A percentile compares a stretch with the other conserved stretches of the same genome.
These are phyloP conservation scores for Pyxicephalus adspersus DNA, from an alignment of 2,113 vertebrate species.

Conservation along the genomic window DNA sequence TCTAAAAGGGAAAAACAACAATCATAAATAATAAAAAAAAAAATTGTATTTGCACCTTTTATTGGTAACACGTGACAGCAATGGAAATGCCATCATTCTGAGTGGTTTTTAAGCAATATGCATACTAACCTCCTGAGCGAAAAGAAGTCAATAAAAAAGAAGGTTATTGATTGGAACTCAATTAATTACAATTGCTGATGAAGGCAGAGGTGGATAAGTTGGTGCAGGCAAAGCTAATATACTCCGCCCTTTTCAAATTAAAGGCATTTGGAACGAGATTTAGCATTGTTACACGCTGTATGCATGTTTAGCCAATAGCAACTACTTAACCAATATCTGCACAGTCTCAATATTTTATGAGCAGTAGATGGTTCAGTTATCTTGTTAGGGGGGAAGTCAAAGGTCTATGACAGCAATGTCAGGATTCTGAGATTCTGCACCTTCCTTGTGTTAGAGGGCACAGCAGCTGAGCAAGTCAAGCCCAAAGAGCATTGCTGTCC, in stretches of 20 bases:
- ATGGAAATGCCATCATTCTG: neutral
- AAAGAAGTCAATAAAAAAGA: constrained; percentile 53
- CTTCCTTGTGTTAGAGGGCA: constrained; percentile 27
- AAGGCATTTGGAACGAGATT: neutral
- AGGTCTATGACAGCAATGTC: constrained; percentile 5
- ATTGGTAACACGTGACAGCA: neutral
- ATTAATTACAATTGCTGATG: constrained; percentile 56
- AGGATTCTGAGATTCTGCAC: constrained; percentile 9
- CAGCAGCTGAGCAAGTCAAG: constrained; percentile 35
- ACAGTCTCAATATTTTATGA: neutral
- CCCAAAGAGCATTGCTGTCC: constrained; percentile 42
- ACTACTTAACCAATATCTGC: neutral
- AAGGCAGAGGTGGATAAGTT: constrained; percentile 49
- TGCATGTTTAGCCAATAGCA: neutral
- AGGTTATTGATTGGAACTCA: constrained; percentile 51
- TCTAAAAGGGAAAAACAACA: too few species aligned
- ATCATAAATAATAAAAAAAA: too few species aligned
- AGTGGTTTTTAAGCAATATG: constrained; percentile 34
- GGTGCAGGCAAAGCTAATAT: constrained; percentile 42
- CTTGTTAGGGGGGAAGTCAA: neutral
- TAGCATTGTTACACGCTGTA: neutral
- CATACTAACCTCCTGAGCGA: constrained; percentile 36
- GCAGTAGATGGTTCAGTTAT: neutral
- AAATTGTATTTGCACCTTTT: too few species aligned
- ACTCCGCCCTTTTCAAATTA: constrained; percentile 37